Percentiles rank a stretch among this genome's conserved stretches.
Conservation (phyloP, 2,113 vertebrate genomes). For the Xiphophorus hellerii region DNA sequence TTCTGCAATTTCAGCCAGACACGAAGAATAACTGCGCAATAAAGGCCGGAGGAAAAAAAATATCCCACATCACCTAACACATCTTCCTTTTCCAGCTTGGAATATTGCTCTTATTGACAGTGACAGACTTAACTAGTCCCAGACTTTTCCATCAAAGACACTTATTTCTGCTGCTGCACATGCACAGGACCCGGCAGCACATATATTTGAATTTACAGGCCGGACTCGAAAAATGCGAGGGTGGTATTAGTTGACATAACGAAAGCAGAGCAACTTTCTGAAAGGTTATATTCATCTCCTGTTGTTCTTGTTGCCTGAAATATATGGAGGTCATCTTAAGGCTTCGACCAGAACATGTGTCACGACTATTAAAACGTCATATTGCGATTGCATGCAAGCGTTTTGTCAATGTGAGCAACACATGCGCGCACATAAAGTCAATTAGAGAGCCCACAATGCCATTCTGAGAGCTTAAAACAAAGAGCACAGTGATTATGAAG, state of each 20-base stretch:
- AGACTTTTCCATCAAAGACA: conserved; percentile 8
- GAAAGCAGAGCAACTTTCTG: background rate
- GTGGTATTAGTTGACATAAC: conserved; percentile 2
- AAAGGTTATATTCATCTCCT: background rate
- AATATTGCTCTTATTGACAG: background rate
- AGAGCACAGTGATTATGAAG: conserved; percentile 19
- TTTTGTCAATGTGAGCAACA: background rate
- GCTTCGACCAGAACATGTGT: background rate
- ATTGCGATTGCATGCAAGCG: background rate
- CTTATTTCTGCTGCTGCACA: background rate
- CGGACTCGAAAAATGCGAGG: background rate
- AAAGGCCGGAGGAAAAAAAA: conserved; percentile 1
- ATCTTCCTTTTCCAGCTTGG: background rate
- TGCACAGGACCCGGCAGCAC: conserved; percentile 2
- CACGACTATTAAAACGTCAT: background rate
- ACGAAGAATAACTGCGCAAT: background rate
- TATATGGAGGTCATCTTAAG: background rate
- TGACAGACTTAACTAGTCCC: background rate
- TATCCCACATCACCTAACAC: conserved; percentile 10
- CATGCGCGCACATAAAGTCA: background rate
- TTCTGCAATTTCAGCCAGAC: background rate
- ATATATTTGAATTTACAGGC: conserved; percentile 4
- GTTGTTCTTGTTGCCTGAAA: background rate
- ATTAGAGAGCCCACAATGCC: background rate
- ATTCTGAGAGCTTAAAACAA: background rate